Evolutionary conservation across 2,888 invertebrate genomes (phyloP).

Genomic region (Cheilosia impressa): DNA sequence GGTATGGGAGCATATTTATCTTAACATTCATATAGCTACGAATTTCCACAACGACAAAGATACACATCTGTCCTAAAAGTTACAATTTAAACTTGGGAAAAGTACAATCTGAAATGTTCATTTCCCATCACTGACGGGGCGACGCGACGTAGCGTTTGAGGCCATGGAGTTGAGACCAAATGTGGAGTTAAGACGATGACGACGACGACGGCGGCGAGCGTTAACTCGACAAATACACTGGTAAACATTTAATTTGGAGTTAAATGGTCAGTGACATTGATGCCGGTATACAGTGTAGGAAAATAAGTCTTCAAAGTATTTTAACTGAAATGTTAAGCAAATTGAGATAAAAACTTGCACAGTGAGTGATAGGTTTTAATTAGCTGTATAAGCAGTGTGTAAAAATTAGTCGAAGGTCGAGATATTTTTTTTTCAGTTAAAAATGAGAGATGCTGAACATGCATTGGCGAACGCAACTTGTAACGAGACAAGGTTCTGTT

Average conservation of each 20-base stretch:
- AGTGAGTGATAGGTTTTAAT: neutral
- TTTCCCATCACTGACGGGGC: too few relatives aligned
- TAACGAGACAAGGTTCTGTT: too few relatives aligned
- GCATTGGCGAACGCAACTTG: too few relatives aligned
- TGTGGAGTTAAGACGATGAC: slow-evolving; percentile 31
- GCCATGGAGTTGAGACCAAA: slow-evolving; percentile 39
- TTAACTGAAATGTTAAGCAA: slow-evolving; percentile 37
- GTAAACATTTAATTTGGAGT: slow-evolving; percentile 51
- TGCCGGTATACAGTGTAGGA: slow-evolving; percentile 9
- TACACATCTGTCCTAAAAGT: too few relatives aligned
- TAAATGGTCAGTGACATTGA: slow-evolving; percentile 67
- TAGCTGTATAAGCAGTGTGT: neutral
- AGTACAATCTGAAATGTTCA: too few relatives aligned
- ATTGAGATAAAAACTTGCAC: slow-evolving; percentile 11
- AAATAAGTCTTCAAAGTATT: slow-evolving; percentile 14
- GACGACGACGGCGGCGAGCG: slow-evolving; percentile 4
- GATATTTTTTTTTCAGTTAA: neutral
- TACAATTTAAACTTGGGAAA: too few relatives aligned
- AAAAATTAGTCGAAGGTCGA: slow-evolving; percentile 23
- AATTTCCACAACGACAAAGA: too few relatives aligned
- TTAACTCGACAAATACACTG: slow-evolving; percentile 32
- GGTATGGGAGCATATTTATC: too few relatives aligned
- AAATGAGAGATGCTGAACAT: too few relatives aligned
- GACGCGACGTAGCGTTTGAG: slow-evolving; percentile 8
- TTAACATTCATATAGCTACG: too few relatives aligned